These are phyloP conservation scores for Torymus aiolomorphi DNA, from an alignment of 2,888 invertebrate species.

Conservation along the genomic window DNA sequence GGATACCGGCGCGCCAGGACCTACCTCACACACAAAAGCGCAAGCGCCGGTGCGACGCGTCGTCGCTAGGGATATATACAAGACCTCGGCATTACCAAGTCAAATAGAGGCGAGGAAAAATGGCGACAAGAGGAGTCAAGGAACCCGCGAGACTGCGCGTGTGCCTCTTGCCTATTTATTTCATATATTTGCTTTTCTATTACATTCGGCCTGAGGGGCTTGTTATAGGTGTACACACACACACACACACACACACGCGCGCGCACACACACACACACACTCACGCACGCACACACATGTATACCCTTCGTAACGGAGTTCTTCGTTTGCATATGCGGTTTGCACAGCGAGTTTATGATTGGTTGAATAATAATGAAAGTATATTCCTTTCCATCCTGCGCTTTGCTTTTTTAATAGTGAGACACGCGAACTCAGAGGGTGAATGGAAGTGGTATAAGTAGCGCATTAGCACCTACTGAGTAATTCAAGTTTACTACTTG, in stretches of 20 bases:
- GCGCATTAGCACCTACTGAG: too few species aligned
- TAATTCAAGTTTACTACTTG: too few species aligned
- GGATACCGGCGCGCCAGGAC: slow-evolving; percentile 63
- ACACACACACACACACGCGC: too few species aligned
- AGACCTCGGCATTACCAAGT: slow-evolving; percentile 73
- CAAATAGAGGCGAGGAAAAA: slow-evolving; percentile 70
- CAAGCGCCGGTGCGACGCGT: slow-evolving; percentile 2
- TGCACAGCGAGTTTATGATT: slow-evolving; percentile 1
- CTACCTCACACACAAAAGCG: slow-evolving; percentile 63
- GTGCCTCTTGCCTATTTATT: slow-evolving; percentile 38
- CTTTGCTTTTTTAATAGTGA: too few species aligned
- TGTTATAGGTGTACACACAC: too few species aligned
- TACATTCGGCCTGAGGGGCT: slow-evolving; percentile 1
- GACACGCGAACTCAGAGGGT: too few species aligned
- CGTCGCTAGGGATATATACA: slow-evolving; percentile 33
- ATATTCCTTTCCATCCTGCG: too few species aligned
- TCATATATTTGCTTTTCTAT: slow-evolving; percentile 52
- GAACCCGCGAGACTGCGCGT: slow-evolving; percentile 57
- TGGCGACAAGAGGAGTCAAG: slow-evolving; percentile 64
- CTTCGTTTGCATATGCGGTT: slow-evolving; percentile 13
- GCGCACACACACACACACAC: too few species aligned
- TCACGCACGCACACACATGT: too few species aligned
- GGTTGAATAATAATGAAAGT: too few species aligned
- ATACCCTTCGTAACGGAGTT: not conserved
- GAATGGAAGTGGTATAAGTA: too few species aligned